Evolutionary conservation across 2,113 vertebrate species (phyloP).

Genomic region (Mobula birostris): DNA sequence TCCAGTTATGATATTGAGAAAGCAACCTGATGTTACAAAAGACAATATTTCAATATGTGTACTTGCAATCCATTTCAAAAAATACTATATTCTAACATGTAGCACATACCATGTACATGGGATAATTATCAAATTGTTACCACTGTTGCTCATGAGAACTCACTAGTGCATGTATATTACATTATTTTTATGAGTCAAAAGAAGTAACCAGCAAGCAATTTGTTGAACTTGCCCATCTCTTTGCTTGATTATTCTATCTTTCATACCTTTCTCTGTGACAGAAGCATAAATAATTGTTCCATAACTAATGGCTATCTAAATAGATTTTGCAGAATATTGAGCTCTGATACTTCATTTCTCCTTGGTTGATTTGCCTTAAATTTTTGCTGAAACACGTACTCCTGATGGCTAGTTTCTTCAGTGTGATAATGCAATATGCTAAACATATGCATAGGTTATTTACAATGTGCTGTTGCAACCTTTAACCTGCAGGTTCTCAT

Average conservation of each 20-base stretch:
- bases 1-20: not conserved
- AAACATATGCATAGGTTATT: not conserved
- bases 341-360: not conserved
- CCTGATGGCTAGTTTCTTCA: too few relatives aligned
- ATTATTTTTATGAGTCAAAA: not conserved
- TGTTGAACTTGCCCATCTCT: not conserved
- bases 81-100: not conserved
- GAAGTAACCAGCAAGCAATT: not conserved
- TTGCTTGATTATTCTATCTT: not conserved
- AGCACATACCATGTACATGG: not conserved
- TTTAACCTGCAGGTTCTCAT: too few relatives aligned
- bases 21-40: not conserved
- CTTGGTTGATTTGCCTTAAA: not conserved
- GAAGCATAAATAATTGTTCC: not conserved
- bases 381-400: not conserved
- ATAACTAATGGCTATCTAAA: not conserved
- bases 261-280: not conserved
- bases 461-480: not conserved
- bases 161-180: not conserved
- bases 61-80: not conserved
- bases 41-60: not conserved
- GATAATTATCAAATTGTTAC: not conserved
- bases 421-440: not conserved
- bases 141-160: not conserved
- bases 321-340: not conserved